Evolutionary conservation across 1,140 invertebrate genomes (phyloP), one percentile per base, ranked within the genome.

Genomic region (Oscheius sp.): DNA sequence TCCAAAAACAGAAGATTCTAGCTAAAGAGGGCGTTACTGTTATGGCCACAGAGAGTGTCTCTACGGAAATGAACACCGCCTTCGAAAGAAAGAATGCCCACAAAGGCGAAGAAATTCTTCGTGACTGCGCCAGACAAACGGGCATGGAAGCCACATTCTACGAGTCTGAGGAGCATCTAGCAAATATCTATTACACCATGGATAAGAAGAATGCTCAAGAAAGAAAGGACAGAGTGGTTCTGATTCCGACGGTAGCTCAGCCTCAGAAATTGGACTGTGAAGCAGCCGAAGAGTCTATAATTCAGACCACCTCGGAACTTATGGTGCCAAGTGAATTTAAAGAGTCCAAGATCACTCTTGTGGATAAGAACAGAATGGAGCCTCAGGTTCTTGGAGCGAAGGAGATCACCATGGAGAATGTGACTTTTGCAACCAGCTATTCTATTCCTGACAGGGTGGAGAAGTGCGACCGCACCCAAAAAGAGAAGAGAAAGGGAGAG

Each of bases 401-500:
- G 7, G 42, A 55, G 23, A 29, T 46, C 10, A 59, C 55, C 1
- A 61, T 15, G n/a, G 64, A 42, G 38, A 36, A 31, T 10, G 49
- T 36, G 4, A 7, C 63, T 49, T 7, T 73, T n/a, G 32, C 69
- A 26, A 73, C 59, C n/a, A 32, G 31, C 20, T 55, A 45, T 23
- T n/a, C 20, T 3, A 32, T 32, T 32, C 23, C 26, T n/a, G 26
- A 52, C n/a, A 38, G 45, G 10, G 26, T n/a, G 18, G 73, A 29
- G 31, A 23, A 67, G 49, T 26, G 7, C 32, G 67, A 70, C 29
- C 15, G 23, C 32, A 38, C 73, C 32, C 36, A 45, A 31, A 58
- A 75, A 15, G 55, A 66, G 23, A 75, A 74, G 55, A 76, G 69
- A 35, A 46, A 55, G n/a, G 70, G 71, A 1, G 55, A 49, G 1